Evolutionary conservation across 2,113 vertebrate genomes (phyloP), one percentile per base, ranked within the genome.

Genomic region (Ictalurus furcatus): DNA sequence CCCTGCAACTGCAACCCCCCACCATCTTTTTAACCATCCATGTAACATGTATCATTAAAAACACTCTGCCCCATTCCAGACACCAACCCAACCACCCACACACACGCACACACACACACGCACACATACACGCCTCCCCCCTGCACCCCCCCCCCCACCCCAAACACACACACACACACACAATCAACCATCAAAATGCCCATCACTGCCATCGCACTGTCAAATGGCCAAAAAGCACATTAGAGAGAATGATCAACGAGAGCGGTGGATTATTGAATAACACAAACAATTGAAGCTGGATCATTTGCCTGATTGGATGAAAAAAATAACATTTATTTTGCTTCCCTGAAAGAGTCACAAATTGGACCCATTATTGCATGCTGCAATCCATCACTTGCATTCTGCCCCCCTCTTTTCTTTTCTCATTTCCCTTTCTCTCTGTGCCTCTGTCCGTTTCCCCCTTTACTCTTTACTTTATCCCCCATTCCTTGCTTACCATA

Each of bases 291-390:
- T 95, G 95, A 93, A 89, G 94, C 94, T 96, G 96, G 97, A 96
- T 97, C 95, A 95, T 97, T 96, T 96, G 95, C 96, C 96, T 96
- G 97, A 96, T 96, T 97, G 95, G 96, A 96, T 96, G 96, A 96
- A 96, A 58, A 96, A 95, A 96, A 86, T 95, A 96, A 95, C 95
- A 97, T 96, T 96, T 96, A 96, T 97, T 97, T 97, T 96, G 85
- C 95, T 96, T 97, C 96, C 96, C 96, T 94, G 96, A 96, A 97
- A 96, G 95, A 96, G 95, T 96, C 97, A 95, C 96, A 96, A 97
- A 97, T 97, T 96, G 94, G 59, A 95, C 96, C 96, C 95, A 96
- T 97, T 97, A 97, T 95, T 93, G 94, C 94, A 94, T 93, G 93
- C 93, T 94, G 95, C 93, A 94, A 97, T 97, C 97, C 96, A 97